Evolutionary conservation across 2,113 vertebrate species (phyloP), one percentile per base, ranked within the genome.

Genomic region (Actenoides lindsayi): DNA sequence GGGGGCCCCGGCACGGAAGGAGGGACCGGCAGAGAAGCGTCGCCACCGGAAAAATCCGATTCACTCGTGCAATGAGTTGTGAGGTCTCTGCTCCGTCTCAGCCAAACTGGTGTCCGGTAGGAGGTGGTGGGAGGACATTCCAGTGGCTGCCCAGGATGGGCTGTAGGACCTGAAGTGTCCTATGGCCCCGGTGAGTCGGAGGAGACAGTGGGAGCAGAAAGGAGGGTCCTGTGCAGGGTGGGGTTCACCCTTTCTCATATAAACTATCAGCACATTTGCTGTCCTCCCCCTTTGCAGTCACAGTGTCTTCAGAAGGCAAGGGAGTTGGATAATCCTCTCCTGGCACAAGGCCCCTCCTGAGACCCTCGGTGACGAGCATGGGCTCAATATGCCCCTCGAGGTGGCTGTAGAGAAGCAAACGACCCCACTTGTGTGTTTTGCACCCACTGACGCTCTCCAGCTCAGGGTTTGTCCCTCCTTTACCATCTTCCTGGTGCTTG

Each of bases 291-390:
- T 53, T 28, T 2, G 1, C 46, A 5, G 46, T 4, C 25, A 1
- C 2, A 0, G 35, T 1, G 30, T 1, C 63, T 2, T 37, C 51
- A 14, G 83, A 6, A 17, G 30, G 74, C 0, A 30, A 54, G 53
- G 53, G 28, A 28, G 53, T 54, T 30, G 60, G 20, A 21, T 2
- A 15, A 13, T 35, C 53, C 70, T 42, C 25, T 57, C 59, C 76
- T 13, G 63, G 27, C 44, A 25, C 6, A 0, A 17, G 13, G 33
- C 56, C 39, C 14, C 31, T 37, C 54, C 17, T 5, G 70, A 24
- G 46, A 53, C 37, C 21, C 41, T 30, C 1, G 2, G 35, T 0
- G 7, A 35, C 0, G 1, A 75, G 11, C 31, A 42, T 2, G 73
- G 50, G 53, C 30, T 78, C 76, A 11, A 10, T 10, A 0, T 1